These are phyloP conservation scores for Sinosuthora webbiana DNA, from an alignment of 2,113 vertebrate genomes.

Conservation along the genomic window DNA sequence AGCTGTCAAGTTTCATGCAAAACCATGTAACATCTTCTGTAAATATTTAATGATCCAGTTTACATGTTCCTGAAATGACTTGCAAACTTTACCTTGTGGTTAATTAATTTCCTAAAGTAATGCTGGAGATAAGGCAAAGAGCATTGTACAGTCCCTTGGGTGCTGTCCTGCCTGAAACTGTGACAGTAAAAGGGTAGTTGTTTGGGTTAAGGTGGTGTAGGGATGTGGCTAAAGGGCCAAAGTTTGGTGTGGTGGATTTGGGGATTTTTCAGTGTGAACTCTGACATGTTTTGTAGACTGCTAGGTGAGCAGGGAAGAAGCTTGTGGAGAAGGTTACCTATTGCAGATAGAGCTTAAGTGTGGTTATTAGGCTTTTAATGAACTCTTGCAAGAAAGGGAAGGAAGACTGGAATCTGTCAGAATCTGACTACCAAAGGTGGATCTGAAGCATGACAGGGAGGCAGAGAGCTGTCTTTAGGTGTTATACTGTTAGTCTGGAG, in stretches of 20 bases:
- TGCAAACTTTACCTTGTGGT: background rate
- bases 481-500: background rate
- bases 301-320: background rate
- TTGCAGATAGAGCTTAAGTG: background rate
- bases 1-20: constrained; percentile 1
- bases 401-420: background rate
- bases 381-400: background rate
- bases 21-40: background rate
- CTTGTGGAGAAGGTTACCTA: background rate
- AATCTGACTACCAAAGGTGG: background rate
- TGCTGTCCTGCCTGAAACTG: background rate
- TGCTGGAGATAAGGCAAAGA: background rate
- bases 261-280: background rate
- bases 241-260: background rate
- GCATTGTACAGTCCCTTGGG: fast-evolving
- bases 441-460: background rate
- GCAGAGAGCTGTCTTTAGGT: background rate
- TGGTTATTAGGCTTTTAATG: background rate
- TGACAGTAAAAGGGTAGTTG: background rate
- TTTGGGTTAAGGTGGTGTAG: background rate
- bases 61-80: background rate
- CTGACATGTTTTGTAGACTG: background rate
- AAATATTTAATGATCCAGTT: constrained; percentile 44
- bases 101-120: background rate
- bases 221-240: background rate